Evolutionary conservation across 2,113 vertebrate species (phyloP).

Genomic region (Saguinus imperator): DNA sequence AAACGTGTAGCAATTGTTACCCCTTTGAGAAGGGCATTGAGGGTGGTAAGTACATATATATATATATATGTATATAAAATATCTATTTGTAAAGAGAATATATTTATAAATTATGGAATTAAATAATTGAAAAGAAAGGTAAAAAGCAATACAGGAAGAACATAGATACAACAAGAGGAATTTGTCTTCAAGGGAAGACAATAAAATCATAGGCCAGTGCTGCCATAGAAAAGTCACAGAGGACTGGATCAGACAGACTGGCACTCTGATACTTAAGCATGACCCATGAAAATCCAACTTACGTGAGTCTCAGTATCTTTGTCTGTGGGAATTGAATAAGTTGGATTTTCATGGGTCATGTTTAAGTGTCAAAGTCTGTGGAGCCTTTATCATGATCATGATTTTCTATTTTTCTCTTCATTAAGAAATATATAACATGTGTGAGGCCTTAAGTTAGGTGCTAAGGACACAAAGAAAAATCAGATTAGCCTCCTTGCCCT

Average conservation of each 20-base stretch:
- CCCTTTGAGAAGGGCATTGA: neutral
- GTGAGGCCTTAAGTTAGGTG: neutral
- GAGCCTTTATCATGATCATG: neutral
- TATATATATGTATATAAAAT: neutral
- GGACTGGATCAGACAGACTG: neutral
- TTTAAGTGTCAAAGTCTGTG: too few species aligned
- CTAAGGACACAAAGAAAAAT: neutral
- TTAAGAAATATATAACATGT: neutral
- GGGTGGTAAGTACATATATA: neutral
- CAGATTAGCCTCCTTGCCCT: neutral
- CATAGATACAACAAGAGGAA: neutral
- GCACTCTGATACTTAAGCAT: neutral
- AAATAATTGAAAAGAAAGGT: neutral
- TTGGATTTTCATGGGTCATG: too few species aligned
- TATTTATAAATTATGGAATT: neutral
- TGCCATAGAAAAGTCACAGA: neutral
- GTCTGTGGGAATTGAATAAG: neutral
- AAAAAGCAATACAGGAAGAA: neutral
- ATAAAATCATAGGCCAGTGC: neutral
- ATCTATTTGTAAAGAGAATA: neutral
- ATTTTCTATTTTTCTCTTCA: neutral
- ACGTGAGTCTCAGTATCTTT: neutral
- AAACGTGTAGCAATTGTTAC: neutral
- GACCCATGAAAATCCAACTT: neutral
- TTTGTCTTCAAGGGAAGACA: neutral